Base-by-base conservation (phyloP, 2,113 vertebrate genomes). In the Notechis scutatus region DNA sequence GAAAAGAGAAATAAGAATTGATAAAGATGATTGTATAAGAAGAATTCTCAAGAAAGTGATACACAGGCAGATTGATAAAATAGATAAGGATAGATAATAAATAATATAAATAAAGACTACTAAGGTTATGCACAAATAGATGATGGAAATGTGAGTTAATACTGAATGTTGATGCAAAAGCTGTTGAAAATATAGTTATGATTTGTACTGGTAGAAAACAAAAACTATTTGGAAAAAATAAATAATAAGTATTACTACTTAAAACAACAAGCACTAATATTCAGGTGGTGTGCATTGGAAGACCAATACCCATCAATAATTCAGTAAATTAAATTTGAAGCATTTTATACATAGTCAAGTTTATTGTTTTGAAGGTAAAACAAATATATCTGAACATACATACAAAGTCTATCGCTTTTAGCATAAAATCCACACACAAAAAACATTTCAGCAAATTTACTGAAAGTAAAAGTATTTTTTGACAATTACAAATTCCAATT, bases 331-430 rank as follows among this genome's bases (percentile, higher is more conserved):
- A 93, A 57, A 94, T 88, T 64, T 94, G 6, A 42, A 89, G 90
- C n/a, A 47, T 23, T 95, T 97, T 94, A 39, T 94, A 97, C 89
- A 93, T 47, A 56, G 87, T 95, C 20, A 29, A 94, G 61, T 97
- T 98, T 96, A 96, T 97, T 98, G 34, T 95, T 94, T 94, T 95
- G 93, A 95, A 96, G 81, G 93, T 89, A 94, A 91, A 96, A 97
- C 81, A 96, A 69, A 95, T 87, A 94, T 59, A 95, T 91, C 87
- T 96, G 54, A 5, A 94, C 94, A 92, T 56, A 52, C 57, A 95
- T 94, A 95, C 90, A 95, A 89, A 95, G 96, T 92, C 97, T 97
- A 93, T 59, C 91, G 42, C 90, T 94, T 42, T 95, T 95, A 93
- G 95, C 97, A 95, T 92, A 93, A 95, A 96, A 95, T 56, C 91